Evolutionary conservation across 1,140 invertebrate species (phyloP).

Genomic region (Elymnias hypermnestra): DNA sequence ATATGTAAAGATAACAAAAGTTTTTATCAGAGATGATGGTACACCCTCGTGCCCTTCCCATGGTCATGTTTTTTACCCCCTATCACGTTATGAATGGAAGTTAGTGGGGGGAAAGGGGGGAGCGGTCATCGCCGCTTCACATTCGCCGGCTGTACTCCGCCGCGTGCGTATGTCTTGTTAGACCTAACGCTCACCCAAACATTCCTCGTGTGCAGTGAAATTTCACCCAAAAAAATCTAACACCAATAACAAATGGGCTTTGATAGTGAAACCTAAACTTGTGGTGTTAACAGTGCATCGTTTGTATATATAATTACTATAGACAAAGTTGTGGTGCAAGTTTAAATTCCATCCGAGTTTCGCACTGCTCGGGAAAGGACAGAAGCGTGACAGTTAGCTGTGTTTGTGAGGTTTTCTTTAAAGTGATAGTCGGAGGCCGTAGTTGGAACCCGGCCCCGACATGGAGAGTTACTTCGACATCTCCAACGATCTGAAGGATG

Average conservation of each 20-base stretch:
- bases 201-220: slow-evolving; percentile 66
- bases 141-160: slow-evolving; percentile 51
- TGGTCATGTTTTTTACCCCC: slow-evolving; percentile 43
- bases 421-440: slow-evolving; percentile 52
- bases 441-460: slow-evolving; percentile 47
- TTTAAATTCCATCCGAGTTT: slow-evolving; percentile 54
- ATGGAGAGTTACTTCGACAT: slow-evolving; percentile 84
- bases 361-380: slow-evolving; percentile 46
- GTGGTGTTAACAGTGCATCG: slow-evolving; percentile 46
- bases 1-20: not conserved
- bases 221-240: slow-evolving; percentile 46
- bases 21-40: slow-evolving; percentile 11
- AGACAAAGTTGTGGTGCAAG: slow-evolving; percentile 40
- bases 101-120: slow-evolving; percentile 29
- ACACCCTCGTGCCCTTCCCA: slow-evolving; percentile 27
- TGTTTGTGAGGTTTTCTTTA: slow-evolving; percentile 46
- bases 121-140: slow-evolving; percentile 29
- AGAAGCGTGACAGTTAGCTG: slow-evolving; percentile 52
- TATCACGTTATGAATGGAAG: slow-evolving; percentile 62
- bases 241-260: slow-evolving; percentile 61
- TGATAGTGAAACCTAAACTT: slow-evolving; percentile 66
- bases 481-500: slow-evolving; percentile 82
- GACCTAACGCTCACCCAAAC: slow-evolving; percentile 24
- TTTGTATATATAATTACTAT: slow-evolving; percentile 20
- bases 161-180: slow-evolving; percentile 34